These are phyloP conservation scores for Thaleichthys pacificus DNA, from an alignment of 2,797 vertebrate genomes.

Conservation along the genomic window DNA sequence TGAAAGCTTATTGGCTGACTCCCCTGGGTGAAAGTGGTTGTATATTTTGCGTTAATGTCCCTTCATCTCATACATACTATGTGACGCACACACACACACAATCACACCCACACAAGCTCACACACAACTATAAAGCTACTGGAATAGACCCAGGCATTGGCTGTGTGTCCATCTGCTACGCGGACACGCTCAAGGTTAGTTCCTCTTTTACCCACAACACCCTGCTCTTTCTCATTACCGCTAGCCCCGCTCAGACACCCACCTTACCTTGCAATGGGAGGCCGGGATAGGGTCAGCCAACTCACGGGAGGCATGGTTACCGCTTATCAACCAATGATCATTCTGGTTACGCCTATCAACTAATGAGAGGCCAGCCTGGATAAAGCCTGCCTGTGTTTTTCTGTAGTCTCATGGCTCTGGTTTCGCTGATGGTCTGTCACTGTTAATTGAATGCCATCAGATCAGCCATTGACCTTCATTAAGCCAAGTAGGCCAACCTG, in stretches of 20 bases:
- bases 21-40: not conserved
- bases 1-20: not conserved
- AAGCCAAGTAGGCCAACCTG: not conserved
- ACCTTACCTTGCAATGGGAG: not conserved
- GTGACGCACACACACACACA: no score
- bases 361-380: no score
- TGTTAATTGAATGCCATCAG: constrained; percentile 2
- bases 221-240: not conserved
- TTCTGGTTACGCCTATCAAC: no score
- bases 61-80: no score
- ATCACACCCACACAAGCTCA: not conserved
- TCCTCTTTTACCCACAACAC: not conserved
- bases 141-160: not conserved
- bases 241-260: not conserved
- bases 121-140: not conserved
- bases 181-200: constrained; percentile 3
- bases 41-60: not conserved
- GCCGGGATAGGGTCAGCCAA: no score
- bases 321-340: no score
- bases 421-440: not conserved
- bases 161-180: not conserved
- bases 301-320: no score
- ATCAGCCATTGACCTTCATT: not conserved
- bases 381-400: no score
- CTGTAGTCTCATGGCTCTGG: not conserved